Conservation (phyloP, 1,140 invertebrate genomes). For the Euwallacea fornicatus region DNA sequence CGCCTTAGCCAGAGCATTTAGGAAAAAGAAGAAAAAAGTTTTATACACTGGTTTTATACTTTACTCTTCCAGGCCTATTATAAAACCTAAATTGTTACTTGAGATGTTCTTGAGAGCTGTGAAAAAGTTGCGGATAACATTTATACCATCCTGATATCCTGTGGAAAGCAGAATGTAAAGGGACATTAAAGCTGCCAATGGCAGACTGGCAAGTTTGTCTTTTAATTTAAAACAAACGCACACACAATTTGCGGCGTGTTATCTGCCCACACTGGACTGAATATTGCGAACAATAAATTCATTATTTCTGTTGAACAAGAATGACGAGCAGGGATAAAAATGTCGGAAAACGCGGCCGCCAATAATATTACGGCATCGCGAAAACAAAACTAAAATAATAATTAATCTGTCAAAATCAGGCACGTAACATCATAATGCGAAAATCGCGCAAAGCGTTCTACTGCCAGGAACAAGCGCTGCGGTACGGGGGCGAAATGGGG, state of each 20-base stretch:
- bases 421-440: conserved; percentile 52
- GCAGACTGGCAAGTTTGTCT: conserved; percentile 19
- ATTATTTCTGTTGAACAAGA: conserved; percentile 36
- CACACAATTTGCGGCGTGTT: conserved; percentile 34
- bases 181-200: conserved; percentile 19
- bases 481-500: conserved; percentile 19
- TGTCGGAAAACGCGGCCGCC: conserved; percentile 29
- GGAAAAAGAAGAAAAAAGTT: too few relatives aligned
- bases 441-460: conserved; percentile 46
- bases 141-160: too few relatives aligned
- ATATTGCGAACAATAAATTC: conserved; percentile 37
- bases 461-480: conserved; percentile 44
- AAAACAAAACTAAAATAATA: conserved; percentile 52
- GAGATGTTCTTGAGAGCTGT: too few relatives aligned
- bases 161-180: too few relatives aligned
- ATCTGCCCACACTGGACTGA: conserved; percentile 29
- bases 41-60: too few relatives aligned
- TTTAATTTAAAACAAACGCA: conserved; percentile 22
- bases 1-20: too few relatives aligned
- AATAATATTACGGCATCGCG: neutral
- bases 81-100: too few relatives aligned
- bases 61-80: too few relatives aligned
- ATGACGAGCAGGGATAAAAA: conserved; percentile 37
- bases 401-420: conserved; percentile 54
- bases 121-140: too few relatives aligned